phyloP scores from a whole-genome alignment of 2,888 invertebrate genomes.

The Cosmopolites sordidus region DNA sequence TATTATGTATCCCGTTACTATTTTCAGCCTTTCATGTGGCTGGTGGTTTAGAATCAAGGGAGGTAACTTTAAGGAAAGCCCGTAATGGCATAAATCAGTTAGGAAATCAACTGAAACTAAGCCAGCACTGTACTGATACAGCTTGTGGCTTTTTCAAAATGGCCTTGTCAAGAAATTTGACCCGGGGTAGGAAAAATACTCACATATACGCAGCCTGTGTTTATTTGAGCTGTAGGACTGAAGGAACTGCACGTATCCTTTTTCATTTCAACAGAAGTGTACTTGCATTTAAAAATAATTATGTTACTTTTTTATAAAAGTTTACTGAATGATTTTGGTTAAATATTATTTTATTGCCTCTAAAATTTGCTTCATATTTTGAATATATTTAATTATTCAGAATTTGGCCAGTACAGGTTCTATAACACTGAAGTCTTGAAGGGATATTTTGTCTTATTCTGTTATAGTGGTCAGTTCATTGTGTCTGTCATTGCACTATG shows the following conservation, averaged over 20 bases:
- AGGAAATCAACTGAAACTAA: constrained; percentile 82
- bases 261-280: constrained; percentile 8
- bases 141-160: constrained; percentile 92
- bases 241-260: constrained; percentile 83
- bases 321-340: too few species aligned
- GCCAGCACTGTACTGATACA: constrained; percentile 88
- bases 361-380: too few species aligned
- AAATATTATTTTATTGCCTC: too few species aligned
- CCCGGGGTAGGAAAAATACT: constrained; percentile 83
- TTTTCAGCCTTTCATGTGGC: constrained; percentile 70
- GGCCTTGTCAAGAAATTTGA: constrained; percentile 77
- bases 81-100: constrained; percentile 78
- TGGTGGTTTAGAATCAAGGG: constrained; percentile 83
- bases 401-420: too few species aligned
- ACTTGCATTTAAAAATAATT: too few species aligned
- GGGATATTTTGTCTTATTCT: too few species aligned
- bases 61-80: constrained; percentile 86
- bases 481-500: too few species aligned
- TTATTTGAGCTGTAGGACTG: constrained; percentile 93
- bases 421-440: too few species aligned
- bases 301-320: too few species aligned
- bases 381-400: too few species aligned
- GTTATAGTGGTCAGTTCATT: too few species aligned
- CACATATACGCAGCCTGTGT: constrained; percentile 96
- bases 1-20: too few species aligned